Conservation (phyloP, 2,888 invertebrate species). For the Odontocerum albicorne region DNA sequence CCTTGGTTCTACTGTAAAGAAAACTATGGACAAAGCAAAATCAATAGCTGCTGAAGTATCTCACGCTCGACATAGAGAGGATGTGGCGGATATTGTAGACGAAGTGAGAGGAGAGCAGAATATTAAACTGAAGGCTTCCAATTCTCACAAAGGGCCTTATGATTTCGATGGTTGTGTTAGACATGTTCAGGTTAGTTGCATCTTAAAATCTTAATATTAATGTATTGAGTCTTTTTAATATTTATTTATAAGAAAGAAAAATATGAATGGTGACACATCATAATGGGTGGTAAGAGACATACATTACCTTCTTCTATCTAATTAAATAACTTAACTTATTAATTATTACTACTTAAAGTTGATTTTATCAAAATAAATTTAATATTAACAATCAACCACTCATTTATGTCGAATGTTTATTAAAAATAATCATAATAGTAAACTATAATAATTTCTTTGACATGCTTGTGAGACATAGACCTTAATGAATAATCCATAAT, state of each 20-base stretch:
- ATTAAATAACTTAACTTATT: too few relatives aligned
- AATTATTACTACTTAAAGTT: too few relatives aligned
- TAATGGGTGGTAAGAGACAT: too few relatives aligned
- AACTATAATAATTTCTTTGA: too few relatives aligned
- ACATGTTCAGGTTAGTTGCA: constrained; percentile 76
- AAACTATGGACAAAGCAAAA: constrained; percentile 89
- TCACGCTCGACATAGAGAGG: constrained; percentile 84
- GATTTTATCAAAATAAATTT: too few relatives aligned
- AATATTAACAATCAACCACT: too few relatives aligned
- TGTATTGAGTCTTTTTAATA: not conserved
- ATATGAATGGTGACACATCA: too few relatives aligned
- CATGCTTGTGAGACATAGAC: too few relatives aligned
- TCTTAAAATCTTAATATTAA: not conserved
- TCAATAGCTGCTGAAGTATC: constrained; percentile 87
- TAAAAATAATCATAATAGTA: too few relatives aligned
- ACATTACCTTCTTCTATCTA: too few relatives aligned
- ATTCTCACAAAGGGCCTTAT: constrained; percentile 95
- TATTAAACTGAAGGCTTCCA: constrained; percentile 90
- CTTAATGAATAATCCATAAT: too few relatives aligned
- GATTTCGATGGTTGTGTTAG: constrained; percentile 90
- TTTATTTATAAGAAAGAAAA: not conserved
- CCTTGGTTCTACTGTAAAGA: constrained; percentile 86
- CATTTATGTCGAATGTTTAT: too few relatives aligned
- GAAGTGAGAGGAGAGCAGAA: constrained; percentile 78
- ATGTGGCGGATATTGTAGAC: constrained; percentile 81